Conservation (phyloP, 2,113 vertebrate species). For the Sporophila hypoxantha region DNA sequence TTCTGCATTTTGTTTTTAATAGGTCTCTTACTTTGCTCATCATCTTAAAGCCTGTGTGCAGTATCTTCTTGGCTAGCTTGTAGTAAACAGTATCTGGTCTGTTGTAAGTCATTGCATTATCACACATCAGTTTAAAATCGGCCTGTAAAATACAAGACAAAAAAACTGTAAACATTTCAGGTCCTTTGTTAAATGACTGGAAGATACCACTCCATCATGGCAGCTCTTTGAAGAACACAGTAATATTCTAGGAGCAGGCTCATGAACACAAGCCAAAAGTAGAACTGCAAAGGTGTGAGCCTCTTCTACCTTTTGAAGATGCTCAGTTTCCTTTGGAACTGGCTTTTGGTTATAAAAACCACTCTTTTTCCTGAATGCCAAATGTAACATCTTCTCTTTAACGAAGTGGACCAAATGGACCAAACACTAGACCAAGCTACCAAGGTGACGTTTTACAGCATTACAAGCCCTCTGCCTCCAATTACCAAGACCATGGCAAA, state of each 20-base stretch:
- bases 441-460: neutral
- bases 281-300: neutral
- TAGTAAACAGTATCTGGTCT: slow-evolving; percentile 97
- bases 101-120: slow-evolving; percentile 98
- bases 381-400: neutral
- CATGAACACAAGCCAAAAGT: neutral
- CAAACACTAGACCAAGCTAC: neutral
- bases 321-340: neutral
- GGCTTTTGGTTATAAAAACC: neutral
- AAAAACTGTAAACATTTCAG: neutral
- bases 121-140: slow-evolving; percentile 98
- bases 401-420: neutral
- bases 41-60: slow-evolving; percentile 98
- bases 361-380: neutral
- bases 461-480: neutral
- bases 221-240: neutral
- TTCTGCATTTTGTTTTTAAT: neutral
- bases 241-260: neutral
- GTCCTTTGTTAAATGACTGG: neutral
- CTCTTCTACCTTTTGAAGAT: neutral
- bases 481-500: neutral
- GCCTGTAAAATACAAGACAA: slow-evolving; percentile 72
- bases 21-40: slow-evolving; percentile 94
- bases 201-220: neutral
- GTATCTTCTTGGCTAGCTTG: slow-evolving; percentile 96